Base-by-base conservation (phyloP, 2,797 vertebrate genomes). In the Tapera naevia region DNA sequence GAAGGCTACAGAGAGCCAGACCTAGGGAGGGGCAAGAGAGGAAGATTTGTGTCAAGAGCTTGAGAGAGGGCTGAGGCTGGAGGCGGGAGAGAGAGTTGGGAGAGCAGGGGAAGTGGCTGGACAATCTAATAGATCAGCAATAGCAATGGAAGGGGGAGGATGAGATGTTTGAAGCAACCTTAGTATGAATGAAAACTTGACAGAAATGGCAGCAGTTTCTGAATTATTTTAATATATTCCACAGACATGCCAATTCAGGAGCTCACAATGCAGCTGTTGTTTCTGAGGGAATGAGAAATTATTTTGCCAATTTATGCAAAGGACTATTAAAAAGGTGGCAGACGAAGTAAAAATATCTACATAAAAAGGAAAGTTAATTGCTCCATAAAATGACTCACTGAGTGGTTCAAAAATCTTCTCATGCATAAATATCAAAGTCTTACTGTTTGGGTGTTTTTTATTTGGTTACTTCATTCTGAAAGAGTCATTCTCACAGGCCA, bases 191-290 rank as follows among this genome's bases (percentile, higher is more conserved):
- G 94, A 95, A 91, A 93, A 82, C 94, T 92, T 97, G 94, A 94
- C 92, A 94, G 94, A 88, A 94, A 88, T 79, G 91, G 94, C 89
- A 96, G 87, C 76, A 60, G 66, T 92, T 96, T 92, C 89, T 92
- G 91, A 94, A 81, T 91, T 95, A 95, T 94, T 97, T 84, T 95
- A 97, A 95, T 96, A 81, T 86, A 96, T 95, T 95, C 95, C 82
- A 89, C 91, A 95, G 94, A 80, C 89, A 91, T 88, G 95, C 92
- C 93, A 95, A 95, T 95, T 96, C 94, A 92, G 92, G 82, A 96
- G 89, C 92, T 96, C 94, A 97, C 96, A 96, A 97, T 95, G 92
- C 93, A 95, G 95, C 94, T 96, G 94, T 95, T 97, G 96, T 97
- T 95, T 94, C 95, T 96, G 82, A 91, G 76, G 92, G 82, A 93